Base-by-base conservation (phyloP, 1,140 invertebrate genomes). In the Leptinotarsa texana region DNA sequence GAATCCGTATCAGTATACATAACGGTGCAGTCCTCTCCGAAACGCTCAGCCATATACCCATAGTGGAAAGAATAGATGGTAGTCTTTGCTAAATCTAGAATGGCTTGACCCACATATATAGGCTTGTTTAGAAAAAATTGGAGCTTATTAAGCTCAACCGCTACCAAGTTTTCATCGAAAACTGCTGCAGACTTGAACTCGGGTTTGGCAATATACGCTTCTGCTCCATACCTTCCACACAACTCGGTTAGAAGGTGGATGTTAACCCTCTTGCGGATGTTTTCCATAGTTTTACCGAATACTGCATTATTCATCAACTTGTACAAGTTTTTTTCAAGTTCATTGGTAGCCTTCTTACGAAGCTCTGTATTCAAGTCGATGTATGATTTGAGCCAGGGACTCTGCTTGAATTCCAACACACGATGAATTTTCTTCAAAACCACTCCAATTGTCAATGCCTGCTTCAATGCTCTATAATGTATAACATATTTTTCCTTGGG, bases 381-480 rank as follows among this genome's bases (percentile, higher is more conserved):
- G 24, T 68, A 68, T 27, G 8, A 13, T 47, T 68, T 68, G 8
- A 68, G 18, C 66, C 66, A 68, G 13, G 24, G 22, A 62, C 79
- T 81, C 86, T 90, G 88, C 42, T 86, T 82, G 81, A 90, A 89
- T 84, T 84, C 78, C 77, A 88, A 82, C 73, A 88, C 82, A 81
- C 84, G 79, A 83, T 89, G 83, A 61, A 89, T 83, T 84, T 88
- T 87, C 63, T 74, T 84, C 67, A 89, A 68, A 76, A 81, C 82
- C 47, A 89, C 62, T 51, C 88, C 88, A 73, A 83, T 21, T 69
- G 83, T 66, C 24, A 88, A n/a, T 76, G 83, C 87, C 80, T 87
- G 86, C 82, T 88, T 81, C 49, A 89, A 83, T 80, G 85, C 87
- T 75, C 78, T 72, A 82, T 88, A 87, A 82, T 89, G 88, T 49